Base-by-base conservation (phyloP, 2,888 invertebrate genomes). In the Minunthozetes semirufus region DNA sequence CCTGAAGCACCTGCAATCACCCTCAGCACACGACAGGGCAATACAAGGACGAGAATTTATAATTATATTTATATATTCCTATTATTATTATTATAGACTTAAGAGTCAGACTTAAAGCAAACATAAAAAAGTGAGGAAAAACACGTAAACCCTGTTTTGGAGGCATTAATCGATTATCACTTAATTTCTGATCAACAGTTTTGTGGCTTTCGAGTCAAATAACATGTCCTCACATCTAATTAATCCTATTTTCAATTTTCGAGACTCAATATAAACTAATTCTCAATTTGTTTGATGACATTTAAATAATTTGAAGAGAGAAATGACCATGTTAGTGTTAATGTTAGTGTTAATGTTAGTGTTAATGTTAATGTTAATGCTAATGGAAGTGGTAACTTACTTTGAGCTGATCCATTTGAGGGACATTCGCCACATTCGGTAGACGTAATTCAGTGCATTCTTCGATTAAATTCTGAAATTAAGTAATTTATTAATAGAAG, bases 391-490 rank as follows among this genome's bases (percentile, higher is more conserved):
- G 29, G 13, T 25, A 22, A 74, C 77, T 75, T 77, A 77, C 77
- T 15, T 33, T 27, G 22, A 77, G 42, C 8, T 74, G 72, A n/a
- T 75, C 77, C 5, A 63, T 38, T 6, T 66, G 59, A 59, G 77
- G 77, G 29, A 77, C 72, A 48, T 59, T 74, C 1, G 76, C 75
- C 8, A 76, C 75, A 17, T 50, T 63, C 1, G 77, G 75, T 19
- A 76, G 42, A 13, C 56, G 72, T 0, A 76, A 46, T 6, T 73
- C 27, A 22, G 72, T 71, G 50, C 77, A 77, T 19, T 77, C 77
- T 19, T 75, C 50, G 4, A 77, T 53, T 9, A 74, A 66, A 74
- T 76, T 76, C 77, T 77, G 33, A n/a, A 76, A 15, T 61, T 27
- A 17, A 72, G 42, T 53, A 25, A 22, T 72, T 33, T 59, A 29